A percentile compares a stretch with the other conserved stretches of the same genome.
These are phyloP conservation scores for Alouatta palliata DNA, from an alignment of 2,113 vertebrate species.

Conservation along the genomic window DNA sequence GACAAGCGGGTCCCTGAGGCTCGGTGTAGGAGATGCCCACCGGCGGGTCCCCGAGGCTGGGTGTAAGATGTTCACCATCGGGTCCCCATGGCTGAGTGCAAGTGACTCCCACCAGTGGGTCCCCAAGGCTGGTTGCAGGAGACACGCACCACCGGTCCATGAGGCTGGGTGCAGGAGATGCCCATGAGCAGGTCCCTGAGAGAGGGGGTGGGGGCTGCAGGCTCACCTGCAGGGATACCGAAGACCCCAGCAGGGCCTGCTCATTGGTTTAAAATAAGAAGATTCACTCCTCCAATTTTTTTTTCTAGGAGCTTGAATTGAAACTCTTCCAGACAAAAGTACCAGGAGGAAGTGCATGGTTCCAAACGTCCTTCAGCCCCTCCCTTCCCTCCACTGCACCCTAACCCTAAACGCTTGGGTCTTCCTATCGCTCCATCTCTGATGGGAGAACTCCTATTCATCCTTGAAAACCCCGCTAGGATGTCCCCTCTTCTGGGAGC, in stretches of 20 bases:
- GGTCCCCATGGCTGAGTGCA: no score
- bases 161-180: no score
- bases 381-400: background rate
- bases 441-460: background rate
- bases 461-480: background rate
- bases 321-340: background rate
- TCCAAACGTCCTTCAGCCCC: background rate
- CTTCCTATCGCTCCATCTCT: no score
- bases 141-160: no score
- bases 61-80: no score
- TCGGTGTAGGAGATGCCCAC: no score
- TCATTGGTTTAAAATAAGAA: background rate
- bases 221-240: background rate
- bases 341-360: background rate
- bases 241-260: background rate
- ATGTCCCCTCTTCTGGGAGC: background rate
- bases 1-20: no score
- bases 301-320: background rate
- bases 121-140: no score
- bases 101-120: background rate
- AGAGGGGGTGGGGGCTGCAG: background rate
- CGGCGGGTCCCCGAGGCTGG: no score
- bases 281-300: background rate
- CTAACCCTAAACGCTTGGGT: background rate
- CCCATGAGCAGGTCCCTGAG: no score